Evolutionary conservation across 2,113 vertebrate genomes (phyloP).

Genomic region (Uropsilus gracilis): DNA sequence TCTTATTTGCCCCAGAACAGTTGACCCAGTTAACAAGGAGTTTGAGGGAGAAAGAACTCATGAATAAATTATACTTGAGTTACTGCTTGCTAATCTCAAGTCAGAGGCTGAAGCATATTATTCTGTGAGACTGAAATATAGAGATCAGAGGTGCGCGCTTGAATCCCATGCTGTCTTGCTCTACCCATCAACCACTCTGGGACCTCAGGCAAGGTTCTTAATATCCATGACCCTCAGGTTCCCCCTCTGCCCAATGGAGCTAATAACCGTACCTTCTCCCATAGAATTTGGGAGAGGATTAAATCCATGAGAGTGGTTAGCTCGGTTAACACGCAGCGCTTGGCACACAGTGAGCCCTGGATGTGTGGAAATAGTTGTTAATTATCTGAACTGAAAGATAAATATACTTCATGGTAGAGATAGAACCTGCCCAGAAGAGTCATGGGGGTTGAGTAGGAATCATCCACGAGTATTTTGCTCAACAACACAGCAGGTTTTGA

Average conservation of each 20-base stretch:
- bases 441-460: not conserved
- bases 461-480: not conserved
- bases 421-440: not conserved
- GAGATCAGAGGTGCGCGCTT: not conserved
- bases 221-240: not conserved
- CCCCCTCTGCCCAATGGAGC: not conserved
- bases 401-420: not conserved
- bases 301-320: not conserved
- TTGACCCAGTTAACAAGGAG: not conserved
- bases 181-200: not conserved
- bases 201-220: not conserved
- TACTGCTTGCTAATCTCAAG: not conserved
- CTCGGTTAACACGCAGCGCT: too few species aligned
- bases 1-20: not conserved
- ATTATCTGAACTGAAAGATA: not conserved
- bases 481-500: not conserved
- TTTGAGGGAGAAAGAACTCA: not conserved
- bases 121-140: not conserved
- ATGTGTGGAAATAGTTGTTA: not conserved
- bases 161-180: not conserved
- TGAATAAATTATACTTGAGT: not conserved
- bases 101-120: not conserved
- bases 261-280: not conserved
- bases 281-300: not conserved
- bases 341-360: not conserved